Evolutionary conservation across 2,113 vertebrate species (phyloP).

Genomic region (Machaerirhynchus nigripectus): DNA sequence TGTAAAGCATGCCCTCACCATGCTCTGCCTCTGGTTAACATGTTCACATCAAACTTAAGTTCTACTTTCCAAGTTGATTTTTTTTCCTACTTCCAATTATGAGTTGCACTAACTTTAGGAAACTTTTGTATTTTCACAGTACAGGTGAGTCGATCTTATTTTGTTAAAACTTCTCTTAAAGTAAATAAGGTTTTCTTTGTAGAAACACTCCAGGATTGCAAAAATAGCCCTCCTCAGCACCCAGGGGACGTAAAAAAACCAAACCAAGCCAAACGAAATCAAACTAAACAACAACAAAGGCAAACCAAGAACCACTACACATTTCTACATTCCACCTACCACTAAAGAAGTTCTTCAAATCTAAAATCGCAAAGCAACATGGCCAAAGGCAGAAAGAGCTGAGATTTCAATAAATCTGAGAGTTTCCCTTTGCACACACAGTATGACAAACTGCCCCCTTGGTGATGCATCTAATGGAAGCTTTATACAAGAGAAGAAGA

Average conservation of each 20-base stretch:
- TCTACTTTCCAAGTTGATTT: not conserved
- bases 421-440: not conserved
- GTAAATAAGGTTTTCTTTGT: not conserved
- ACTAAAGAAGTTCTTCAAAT: not conserved
- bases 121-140: not conserved
- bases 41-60: not conserved
- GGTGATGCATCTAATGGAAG: not conserved
- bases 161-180: not conserved
- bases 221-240: not conserved
- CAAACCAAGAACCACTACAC: not conserved
- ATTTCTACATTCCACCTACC: not conserved
- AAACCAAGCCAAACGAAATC: not conserved
- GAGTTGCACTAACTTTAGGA: not conserved
- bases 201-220: not conserved
- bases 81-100: not conserved
- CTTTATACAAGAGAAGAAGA: not conserved
- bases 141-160: not conserved
- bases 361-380: not conserved
- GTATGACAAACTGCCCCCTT: not conserved
- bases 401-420: not conserved
- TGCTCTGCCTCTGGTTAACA: not conserved
- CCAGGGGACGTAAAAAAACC: not conserved
- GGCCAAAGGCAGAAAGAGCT: not conserved
- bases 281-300: not conserved
- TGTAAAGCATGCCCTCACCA: not conserved